A percentile compares a stretch with the other conserved stretches of the same genome.
Conservation (phyloP, 2,888 invertebrate genomes). For the Heliconius aoede region DNA sequence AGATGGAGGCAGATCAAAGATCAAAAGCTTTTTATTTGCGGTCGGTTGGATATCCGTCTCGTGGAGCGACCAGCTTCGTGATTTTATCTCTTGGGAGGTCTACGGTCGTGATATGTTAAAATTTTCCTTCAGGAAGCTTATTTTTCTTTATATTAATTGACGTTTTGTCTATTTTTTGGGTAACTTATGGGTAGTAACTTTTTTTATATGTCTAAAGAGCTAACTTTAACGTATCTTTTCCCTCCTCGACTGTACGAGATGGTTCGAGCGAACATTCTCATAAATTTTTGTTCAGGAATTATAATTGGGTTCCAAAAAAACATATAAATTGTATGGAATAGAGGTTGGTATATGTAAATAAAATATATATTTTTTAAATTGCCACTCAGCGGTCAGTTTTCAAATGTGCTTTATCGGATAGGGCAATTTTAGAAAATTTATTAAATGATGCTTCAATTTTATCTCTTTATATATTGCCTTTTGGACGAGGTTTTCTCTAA, state of each 20-base stretch:
- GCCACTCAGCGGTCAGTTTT: too few species aligned
- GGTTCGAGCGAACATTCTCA: not conserved
- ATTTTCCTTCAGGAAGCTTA: constrained; percentile 10
- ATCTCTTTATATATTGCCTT: not conserved
- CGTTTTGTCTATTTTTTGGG: not conserved
- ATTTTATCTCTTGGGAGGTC: constrained; percentile 24
- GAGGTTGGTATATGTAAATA: not conserved
- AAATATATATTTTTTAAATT: too few species aligned
- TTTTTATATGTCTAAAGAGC: not conserved
- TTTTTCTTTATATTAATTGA: not conserved
- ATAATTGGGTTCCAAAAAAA: not conserved
- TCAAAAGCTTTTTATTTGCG: constrained; percentile 38
- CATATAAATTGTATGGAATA: not conserved
- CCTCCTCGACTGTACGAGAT: not conserved
- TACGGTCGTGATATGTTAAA: not conserved
- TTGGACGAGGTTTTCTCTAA: not conserved
- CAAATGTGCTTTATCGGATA: too few species aligned
- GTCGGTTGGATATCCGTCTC: constrained; percentile 23
- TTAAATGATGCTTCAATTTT: not conserved
- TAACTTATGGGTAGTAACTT: not conserved
- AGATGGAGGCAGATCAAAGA: constrained; percentile 48
- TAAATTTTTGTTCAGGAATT: not conserved
- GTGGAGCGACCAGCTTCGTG: constrained; percentile 8
- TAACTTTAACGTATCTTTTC: not conserved
- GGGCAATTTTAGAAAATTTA: not conserved